Conservation (phyloP, 92 coral and sea anemone species). For the Micromussa lordhowensis region DNA sequence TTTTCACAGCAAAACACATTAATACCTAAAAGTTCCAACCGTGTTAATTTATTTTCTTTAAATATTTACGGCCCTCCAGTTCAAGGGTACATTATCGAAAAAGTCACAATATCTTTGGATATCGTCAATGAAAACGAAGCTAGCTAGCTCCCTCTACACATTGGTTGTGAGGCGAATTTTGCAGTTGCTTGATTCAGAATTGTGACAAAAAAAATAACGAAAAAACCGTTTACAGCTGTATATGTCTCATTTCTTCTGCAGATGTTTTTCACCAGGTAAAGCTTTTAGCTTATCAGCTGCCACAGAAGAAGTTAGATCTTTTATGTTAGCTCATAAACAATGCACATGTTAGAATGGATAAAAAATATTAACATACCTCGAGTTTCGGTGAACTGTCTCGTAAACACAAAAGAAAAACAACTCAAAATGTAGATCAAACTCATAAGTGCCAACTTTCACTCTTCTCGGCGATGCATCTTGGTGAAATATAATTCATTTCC, state of each 20-base stretch:
- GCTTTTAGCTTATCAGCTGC: neutral
- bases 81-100: neutral
- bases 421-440: neutral
- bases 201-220: neutral
- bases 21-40: neutral
- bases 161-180: neutral
- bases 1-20: neutral
- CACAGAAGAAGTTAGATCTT: neutral
- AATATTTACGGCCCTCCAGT: neutral
- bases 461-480: neutral
- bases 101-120: neutral
- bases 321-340: slow-evolving; percentile 1
- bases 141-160: neutral
- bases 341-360: neutral
- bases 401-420: neutral
- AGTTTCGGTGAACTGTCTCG: neutral
- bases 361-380: slow-evolving; percentile 1
- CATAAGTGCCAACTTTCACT: neutral
- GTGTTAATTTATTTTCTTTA: neutral
- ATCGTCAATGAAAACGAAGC: neutral
- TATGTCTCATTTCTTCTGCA: neutral
- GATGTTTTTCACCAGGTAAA: neutral
- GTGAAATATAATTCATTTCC: neutral
- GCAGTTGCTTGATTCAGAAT: neutral
- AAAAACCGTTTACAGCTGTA: neutral